These are phyloP conservation scores for Trichonephila inaurata DNA, from an alignment of 1,140 invertebrate species.

Conservation along the genomic window DNA sequence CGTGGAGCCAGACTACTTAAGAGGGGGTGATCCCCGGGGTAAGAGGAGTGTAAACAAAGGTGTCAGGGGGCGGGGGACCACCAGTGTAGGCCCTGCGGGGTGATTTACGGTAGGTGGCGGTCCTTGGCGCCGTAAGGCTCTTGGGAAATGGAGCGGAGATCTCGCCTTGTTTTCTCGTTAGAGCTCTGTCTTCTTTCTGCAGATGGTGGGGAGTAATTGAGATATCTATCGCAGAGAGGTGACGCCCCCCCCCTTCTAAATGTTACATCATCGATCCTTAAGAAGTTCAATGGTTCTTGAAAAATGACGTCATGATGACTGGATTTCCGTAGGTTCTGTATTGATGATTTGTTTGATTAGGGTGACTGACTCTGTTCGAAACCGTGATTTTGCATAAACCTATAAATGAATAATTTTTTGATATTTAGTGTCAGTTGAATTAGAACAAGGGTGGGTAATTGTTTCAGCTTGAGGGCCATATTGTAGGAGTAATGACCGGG, in stretches of 20 bases:
- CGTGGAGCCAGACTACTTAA: constrained; percentile 73
- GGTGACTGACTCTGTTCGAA: no score
- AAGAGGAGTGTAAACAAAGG: constrained; percentile 56
- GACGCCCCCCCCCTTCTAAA: neutral
- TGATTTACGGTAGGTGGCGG: constrained; percentile 71
- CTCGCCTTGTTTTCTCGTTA: constrained; percentile 55
- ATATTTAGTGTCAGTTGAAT: no score
- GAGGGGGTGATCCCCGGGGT: constrained; percentile 13
- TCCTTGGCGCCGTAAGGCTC: constrained; percentile 57
- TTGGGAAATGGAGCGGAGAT: constrained; percentile 68
- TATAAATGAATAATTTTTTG: no score
- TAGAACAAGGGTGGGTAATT: no score
- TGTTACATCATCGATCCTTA: neutral
- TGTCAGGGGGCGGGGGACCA: constrained; percentile 70
- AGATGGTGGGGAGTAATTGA: constrained; percentile 41
- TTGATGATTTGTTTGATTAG: neutral
- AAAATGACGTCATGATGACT: neutral
- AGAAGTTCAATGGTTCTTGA: neutral
- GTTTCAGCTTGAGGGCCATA: no score
- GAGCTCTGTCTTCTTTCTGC: neutral
- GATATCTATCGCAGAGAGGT: constrained; percentile 28
- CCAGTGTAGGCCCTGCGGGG: constrained; percentile 51
- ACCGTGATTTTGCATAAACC: no score
- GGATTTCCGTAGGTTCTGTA: neutral
- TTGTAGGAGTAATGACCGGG: no score